phyloP scores from a whole-genome alignment of 2,797 vertebrate species.

The Hylomyscus alleni region DNA sequence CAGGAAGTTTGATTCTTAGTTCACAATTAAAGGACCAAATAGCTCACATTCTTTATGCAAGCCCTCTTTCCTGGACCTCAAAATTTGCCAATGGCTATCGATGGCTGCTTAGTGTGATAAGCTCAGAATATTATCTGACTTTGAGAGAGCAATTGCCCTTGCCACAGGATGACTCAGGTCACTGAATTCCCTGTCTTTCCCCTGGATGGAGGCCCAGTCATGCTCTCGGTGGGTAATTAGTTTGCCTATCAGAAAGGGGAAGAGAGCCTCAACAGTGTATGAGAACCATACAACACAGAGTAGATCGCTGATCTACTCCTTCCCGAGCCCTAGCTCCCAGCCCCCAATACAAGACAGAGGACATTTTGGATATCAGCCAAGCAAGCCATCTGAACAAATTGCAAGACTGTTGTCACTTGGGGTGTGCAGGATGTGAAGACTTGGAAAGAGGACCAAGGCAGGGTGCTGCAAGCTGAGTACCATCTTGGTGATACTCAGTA shows the following conservation, averaged over 20 bases:
- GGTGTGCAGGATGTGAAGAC: not conserved
- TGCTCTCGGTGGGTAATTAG: slow-evolving; percentile 33
- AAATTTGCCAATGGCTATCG: not conserved
- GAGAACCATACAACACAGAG: not conserved
- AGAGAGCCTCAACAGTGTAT: slow-evolving; percentile 45
- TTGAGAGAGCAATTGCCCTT: slow-evolving; percentile 44
- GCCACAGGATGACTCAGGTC: slow-evolving; percentile 7
- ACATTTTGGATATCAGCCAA: slow-evolving; percentile 44
- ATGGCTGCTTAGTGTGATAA: not conserved
- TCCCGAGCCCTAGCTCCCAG: not conserved
- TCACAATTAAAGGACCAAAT: slow-evolving; percentile 25
- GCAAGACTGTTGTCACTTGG: slow-evolving; percentile 13
- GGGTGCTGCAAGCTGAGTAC: not conserved
- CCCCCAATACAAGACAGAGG: not conserved
- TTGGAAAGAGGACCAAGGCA: not conserved
- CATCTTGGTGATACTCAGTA: slow-evolving; percentile 8
- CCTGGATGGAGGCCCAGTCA: slow-evolving; percentile 31
- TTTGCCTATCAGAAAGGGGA: slow-evolving; percentile 53
- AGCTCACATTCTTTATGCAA: not conserved
- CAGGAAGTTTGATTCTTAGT: slow-evolving; percentile 33
- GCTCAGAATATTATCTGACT: slow-evolving; percentile 56
- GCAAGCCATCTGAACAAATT: slow-evolving; percentile 21
- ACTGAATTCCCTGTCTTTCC: slow-evolving; percentile 64
- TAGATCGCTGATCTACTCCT: not conserved
- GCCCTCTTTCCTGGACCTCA: not conserved